Percentiles rank a stretch among this genome's conserved stretches.
These are phyloP conservation scores for Drosophila ambigua DNA, from an alignment of 1,140 invertebrate species.

Conservation along the genomic window DNA sequence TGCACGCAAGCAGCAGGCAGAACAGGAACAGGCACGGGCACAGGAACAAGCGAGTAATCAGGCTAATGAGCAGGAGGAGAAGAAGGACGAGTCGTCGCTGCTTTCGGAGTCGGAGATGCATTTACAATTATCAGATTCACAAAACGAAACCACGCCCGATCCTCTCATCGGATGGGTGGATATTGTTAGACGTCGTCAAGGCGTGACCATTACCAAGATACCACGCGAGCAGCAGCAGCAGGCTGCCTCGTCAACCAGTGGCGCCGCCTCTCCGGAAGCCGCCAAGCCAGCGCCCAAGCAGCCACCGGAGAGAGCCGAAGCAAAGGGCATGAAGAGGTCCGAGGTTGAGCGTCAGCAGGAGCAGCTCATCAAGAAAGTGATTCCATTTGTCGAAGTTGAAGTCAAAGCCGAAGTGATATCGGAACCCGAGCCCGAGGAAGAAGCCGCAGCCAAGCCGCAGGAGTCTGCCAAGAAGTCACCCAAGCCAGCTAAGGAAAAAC, in stretches of 20 bases:
- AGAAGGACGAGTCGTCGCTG: not conserved
- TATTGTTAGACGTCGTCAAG: slow-evolving; percentile 65
- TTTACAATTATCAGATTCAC: too few relatives aligned
- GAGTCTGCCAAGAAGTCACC: too few relatives aligned
- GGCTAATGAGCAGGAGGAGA: not conserved
- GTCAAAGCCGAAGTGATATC: slow-evolving; percentile 80
- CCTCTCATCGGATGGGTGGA: slow-evolving; percentile 57
- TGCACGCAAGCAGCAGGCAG: slow-evolving; percentile 33
- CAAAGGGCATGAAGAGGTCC: slow-evolving; percentile 21
- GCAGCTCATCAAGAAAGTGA: slow-evolving; percentile 68
- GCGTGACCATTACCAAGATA: slow-evolving; percentile 80
- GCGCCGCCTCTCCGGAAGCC: not conserved
- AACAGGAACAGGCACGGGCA: not conserved
- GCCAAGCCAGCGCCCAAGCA: slow-evolving; percentile 4
- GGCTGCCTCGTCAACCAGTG: not conserved
- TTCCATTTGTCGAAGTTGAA: slow-evolving; percentile 76
- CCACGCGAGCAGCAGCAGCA: slow-evolving; percentile 54
- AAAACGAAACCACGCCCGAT: too few relatives aligned
- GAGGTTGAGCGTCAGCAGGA: slow-evolving; percentile 64
- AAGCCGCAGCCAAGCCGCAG: not conserved
- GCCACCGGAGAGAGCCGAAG: slow-evolving; percentile 12
- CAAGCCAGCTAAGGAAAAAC: too few relatives aligned
- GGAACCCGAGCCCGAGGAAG: slow-evolving; percentile 73
- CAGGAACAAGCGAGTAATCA: not conserved
- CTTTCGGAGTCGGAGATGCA: too few relatives aligned